Evolutionary conservation across 2,888 invertebrate species (phyloP), one percentile per base, ranked within the genome.

Genomic region (Xestoiulus laeticollis): DNA sequence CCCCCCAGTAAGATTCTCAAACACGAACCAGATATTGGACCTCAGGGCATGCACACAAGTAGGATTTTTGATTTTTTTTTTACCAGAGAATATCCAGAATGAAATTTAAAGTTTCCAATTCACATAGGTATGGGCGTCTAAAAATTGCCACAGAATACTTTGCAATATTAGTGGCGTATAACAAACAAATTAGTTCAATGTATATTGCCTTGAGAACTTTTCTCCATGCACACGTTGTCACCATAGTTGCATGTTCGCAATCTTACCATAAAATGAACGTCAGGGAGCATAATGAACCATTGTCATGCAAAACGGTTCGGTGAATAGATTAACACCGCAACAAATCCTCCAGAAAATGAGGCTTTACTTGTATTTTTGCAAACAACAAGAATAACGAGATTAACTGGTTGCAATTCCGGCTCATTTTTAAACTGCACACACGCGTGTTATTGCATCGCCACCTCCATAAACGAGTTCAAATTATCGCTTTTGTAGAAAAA

Each of bases 301-400:
- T 59, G 59, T 59, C 59, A 59, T 59, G 59, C 22, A 59, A 59
- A 59, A 59, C 59, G 59, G 59, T 59, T 59, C 59, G 59, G 59
- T n/a, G 59, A 59, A 59, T 59, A 59, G 59, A 59, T 59, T 59
- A 59, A 59, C 59, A 59, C 59, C 59, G 59, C 59, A 59, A 59
- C 59, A 59, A 59, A 59, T 59, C 59, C 59, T 59, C n/a, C 59
- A 59, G 59, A 59, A 59, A 59, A 59, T 59, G n/a, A 59, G 59
- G 59, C 59, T 59, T 59, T 59, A 22, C 59, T 59, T 22, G 59
- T n/a, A 59, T n/a, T 59, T 59, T 59, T 59, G 22, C 59, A 59
- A 59, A 59, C 59, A 59, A 59, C n/a, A 22, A 59, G 59, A 59
- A 22, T 59, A 59, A 59, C 59, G 59, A 59, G 59, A 59, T 59